Evolutionary conservation across 35 echinoderm and acorn worm genomes (phyloP).

Genomic region (Patiria miniata): DNA sequence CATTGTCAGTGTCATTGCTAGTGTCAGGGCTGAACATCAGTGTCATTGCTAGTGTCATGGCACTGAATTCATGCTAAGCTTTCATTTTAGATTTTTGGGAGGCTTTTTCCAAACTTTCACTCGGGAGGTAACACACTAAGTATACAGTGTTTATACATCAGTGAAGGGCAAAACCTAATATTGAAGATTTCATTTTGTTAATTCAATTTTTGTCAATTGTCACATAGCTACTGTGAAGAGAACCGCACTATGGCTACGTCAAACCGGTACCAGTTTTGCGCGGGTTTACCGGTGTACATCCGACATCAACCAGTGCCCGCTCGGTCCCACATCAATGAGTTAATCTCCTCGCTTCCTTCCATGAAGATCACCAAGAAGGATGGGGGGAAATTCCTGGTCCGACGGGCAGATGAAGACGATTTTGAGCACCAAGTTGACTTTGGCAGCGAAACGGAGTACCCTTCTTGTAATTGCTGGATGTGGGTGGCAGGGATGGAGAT

Average conservation of each 20-base stretch:
- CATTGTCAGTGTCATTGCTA: neutral
- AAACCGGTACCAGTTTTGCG: neutral
- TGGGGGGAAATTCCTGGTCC: neutral
- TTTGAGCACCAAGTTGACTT: neutral
- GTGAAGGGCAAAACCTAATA: too few relatives aligned
- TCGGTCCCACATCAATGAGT: neutral
- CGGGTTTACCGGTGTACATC: neutral
- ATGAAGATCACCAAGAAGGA: neutral
- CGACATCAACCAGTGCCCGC: neutral
- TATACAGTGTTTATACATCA: too few relatives aligned
- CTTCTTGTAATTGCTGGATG: neutral
- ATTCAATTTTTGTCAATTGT: neutral
- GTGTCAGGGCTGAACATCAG: neutral
- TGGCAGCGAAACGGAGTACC: neutral
- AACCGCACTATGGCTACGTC: neutral
- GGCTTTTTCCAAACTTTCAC: too few relatives aligned
- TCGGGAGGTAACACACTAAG: too few relatives aligned
- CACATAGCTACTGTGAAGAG: neutral
- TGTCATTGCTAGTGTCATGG: neutral
- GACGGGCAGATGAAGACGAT: neutral
- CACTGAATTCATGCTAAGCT: neutral
- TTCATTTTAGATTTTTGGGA: too few relatives aligned
- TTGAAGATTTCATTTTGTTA: too few relatives aligned
- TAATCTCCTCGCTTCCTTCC: neutral
- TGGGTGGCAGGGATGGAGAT: neutral